Base-by-base conservation (phyloP, 2,113 vertebrate genomes). In the Oceanites oceanicus region DNA sequence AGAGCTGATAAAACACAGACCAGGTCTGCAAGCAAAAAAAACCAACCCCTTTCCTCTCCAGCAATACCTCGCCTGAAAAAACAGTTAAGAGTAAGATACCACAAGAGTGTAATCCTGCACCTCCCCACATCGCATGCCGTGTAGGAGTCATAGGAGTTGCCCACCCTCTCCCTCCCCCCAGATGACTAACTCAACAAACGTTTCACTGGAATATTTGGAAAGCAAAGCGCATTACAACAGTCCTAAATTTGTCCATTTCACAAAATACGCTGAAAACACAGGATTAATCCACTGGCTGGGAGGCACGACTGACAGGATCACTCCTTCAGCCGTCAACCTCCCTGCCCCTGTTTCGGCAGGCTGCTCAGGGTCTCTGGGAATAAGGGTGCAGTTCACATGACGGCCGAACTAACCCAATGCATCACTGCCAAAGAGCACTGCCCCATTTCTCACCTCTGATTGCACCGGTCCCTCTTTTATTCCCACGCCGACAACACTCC, bases 211-310 rank as follows among this genome's bases (percentile, higher is more conserved):
- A 23, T 88, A 87, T 87, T 38, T 78, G 83, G 72, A 94, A 96
- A 88, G 55, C 67, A 42, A 86, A 90, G 63, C 7, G 40, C 91
- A 40, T 88, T 81, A 88, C 40, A 42, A 38, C 42, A 42, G 49
- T 45, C 76, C 79, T 87, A 75, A 81, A 93, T 84, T 81, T 55
- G 89, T 78, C 94, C 34, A 11, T 86, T 85, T 82, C 90, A 72
- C 13, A 52, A 62, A 63, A 88, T 56, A 84, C 53, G 70, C 66
- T 90, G 74, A 90, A 85, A 90, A 56, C 36, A 68, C 44, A 44
- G 40, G 49, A 90, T 63, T 85, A 81, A 93, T 34, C 38, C 47
- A 32, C 38, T 21, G 34, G 11, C 77, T 78, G 44, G 70, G 65
- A 91, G 66, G 40, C 44, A 85, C 1, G 1, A 53, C 79, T 7